Conservation (phyloP, 2,797 vertebrate genomes). For the Delichon dasypus region DNA sequence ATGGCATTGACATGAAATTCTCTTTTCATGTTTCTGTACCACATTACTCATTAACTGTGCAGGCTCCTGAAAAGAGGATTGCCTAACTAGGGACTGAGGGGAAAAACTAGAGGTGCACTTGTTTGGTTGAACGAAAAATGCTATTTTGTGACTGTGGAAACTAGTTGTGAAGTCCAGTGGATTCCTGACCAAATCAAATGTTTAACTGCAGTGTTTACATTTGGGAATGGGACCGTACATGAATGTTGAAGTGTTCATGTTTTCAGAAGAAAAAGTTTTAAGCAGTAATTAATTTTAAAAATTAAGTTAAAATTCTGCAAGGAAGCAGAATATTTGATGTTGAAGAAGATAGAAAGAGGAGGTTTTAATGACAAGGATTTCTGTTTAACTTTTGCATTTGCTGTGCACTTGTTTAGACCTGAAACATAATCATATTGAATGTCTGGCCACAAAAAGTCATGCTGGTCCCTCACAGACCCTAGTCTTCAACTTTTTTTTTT, state of each 20-base stretch:
- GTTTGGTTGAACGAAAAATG: neutral
- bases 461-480: neutral
- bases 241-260: neutral
- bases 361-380: neutral
- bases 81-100: neutral
- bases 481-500: neutral
- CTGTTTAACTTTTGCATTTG: neutral
- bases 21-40: neutral
- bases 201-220: neutral
- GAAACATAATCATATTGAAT: neutral
- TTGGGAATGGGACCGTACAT: rapidly evolving
- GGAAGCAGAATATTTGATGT: neutral
- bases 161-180: neutral
- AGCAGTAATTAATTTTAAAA: neutral
- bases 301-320: neutral
- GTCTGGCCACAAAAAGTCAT: neutral
- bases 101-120: neutral
- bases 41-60: neutral
- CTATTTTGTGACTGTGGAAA: neutral
- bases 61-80: neutral
- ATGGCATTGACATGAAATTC: neutral
- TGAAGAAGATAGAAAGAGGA: neutral
- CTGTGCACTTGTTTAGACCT: neutral
- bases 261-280: neutral
- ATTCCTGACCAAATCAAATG: neutral